phyloP scores from a whole-genome alignment of 2,113 vertebrate genomes.

The Cottus gobio region DNA sequence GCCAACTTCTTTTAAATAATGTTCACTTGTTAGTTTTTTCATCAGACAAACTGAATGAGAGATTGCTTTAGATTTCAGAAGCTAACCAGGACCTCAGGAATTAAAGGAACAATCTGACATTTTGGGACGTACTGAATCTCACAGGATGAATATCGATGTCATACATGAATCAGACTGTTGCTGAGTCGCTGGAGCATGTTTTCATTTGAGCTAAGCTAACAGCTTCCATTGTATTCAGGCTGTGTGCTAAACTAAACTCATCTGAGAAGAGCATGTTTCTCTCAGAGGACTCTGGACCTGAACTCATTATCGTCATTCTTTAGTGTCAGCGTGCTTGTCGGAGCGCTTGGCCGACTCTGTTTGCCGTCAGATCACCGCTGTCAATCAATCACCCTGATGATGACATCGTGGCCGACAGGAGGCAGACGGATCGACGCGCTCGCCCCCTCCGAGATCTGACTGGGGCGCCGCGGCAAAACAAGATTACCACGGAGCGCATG shows the following conservation, averaged over 20 bases:
- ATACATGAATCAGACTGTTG: background rate
- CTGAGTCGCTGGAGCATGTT: too few species aligned
- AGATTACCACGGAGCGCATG: background rate
- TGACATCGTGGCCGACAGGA: constrained; percentile 23
- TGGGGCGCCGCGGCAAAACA: background rate
- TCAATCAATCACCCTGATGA: constrained; percentile 40
- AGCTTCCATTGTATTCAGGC: too few species aligned
- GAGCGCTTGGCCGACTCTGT: background rate
- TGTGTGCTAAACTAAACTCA: background rate
- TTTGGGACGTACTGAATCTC: background rate
- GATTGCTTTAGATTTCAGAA: background rate
- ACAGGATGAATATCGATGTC: background rate
- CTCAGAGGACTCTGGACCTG: background rate
- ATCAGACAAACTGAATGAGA: too few species aligned
- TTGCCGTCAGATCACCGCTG: background rate
- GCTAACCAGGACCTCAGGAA: background rate
- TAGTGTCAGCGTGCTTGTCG: background rate
- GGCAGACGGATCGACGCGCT: background rate
- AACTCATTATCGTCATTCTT: background rate
- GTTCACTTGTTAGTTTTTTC: too few species aligned
- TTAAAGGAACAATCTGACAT: background rate
- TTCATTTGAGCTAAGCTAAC: background rate
- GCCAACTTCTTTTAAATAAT: background rate
- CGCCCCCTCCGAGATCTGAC: background rate
- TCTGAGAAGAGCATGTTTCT: background rate